Base-by-base conservation (phyloP, 2,113 vertebrate species). In the Pardalotus punctatus region DNA sequence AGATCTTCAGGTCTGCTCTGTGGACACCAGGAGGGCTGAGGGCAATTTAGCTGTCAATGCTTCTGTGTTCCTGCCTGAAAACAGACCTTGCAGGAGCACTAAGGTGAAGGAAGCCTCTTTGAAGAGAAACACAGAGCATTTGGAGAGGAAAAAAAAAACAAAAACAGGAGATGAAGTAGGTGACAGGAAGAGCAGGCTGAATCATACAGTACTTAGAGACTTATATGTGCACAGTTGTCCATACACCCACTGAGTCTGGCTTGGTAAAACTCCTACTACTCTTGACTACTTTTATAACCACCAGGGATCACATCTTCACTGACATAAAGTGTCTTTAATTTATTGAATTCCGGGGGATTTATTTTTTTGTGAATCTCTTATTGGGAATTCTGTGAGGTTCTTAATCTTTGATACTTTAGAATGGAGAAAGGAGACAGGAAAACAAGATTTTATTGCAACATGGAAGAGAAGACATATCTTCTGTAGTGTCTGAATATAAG, bases 201-300 rank as follows among this genome's bases (percentile, higher is more conserved):
- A 42, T 95, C 62, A 77, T n/a, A 24, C 3, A n/a, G n/a, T 28
- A 20, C 38, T 85, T 45, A 24, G 11, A 56, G 29, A 88, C 35
- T 36, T 47, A 17, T 3, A 43, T 38, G 23, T 0, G 0, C 48
- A 22, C 51, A 48, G 12, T 60, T 77, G 47, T 22, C 57, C 29
- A n/a, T 18, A 38, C 38, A 65, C 36, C 24, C 16, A 43, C 48
- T 51, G 71, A 83, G 58, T 48, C 4, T 56, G 45, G 24, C 38
- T 82, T 35, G 10, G 33, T 56, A 66, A 74, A 86, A 60, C 16
- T 60, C 40, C 29, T 76, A 14, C 13, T 5, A 9, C 13, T 38
- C 27, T 64, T 66, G 23, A 35, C 61, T 61, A 15, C 31, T 76
- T 86, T 61, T 57, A 8, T 81, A 67, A 69, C 2, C 31, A 43